Conservation (phyloP, 2,888 invertebrate genomes). For the Diaprepes abbreviatus region DNA sequence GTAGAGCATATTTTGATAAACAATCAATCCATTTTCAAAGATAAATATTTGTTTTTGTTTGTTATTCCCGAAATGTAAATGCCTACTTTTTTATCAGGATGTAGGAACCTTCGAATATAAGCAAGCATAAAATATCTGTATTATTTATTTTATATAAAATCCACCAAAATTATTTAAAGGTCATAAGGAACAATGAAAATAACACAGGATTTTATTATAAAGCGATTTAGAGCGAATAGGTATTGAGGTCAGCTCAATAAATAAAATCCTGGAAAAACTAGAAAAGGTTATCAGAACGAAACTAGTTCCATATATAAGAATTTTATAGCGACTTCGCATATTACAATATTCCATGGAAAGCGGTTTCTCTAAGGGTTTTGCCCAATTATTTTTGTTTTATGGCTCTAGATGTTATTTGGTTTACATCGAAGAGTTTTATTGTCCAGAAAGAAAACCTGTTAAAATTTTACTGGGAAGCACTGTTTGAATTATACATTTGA, state of each 20-base stretch:
- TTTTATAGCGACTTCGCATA: constrained; percentile 37
- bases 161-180: no score
- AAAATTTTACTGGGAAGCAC: constrained; percentile 17
- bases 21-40: no score
- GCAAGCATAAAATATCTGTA: no score
- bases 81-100: no score
- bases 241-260: constrained; percentile 31
- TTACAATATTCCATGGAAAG: constrained; percentile 33
- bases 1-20: no score
- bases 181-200: not conserved
- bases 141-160: no score
- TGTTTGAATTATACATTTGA: constrained; percentile 12
- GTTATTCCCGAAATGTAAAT: no score
- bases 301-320: constrained; percentile 34
- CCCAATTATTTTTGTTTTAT: constrained; percentile 38
- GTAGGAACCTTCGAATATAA: no score
- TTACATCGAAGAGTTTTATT: constrained; percentile 27
- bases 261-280: constrained; percentile 21
- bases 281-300: constrained; percentile 29
- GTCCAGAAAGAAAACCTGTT: constrained; percentile 9
- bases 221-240: not conserved
- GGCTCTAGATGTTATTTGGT: constrained; percentile 24
- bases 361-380: constrained; percentile 33
- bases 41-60: no score
- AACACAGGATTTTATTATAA: constrained; percentile 10